Percentiles rank a stretch among this genome's conserved stretches.
Evolutionary conservation across 1,140 invertebrate genomes (phyloP).

Genomic region (Conopomorpha cramerella): DNA sequence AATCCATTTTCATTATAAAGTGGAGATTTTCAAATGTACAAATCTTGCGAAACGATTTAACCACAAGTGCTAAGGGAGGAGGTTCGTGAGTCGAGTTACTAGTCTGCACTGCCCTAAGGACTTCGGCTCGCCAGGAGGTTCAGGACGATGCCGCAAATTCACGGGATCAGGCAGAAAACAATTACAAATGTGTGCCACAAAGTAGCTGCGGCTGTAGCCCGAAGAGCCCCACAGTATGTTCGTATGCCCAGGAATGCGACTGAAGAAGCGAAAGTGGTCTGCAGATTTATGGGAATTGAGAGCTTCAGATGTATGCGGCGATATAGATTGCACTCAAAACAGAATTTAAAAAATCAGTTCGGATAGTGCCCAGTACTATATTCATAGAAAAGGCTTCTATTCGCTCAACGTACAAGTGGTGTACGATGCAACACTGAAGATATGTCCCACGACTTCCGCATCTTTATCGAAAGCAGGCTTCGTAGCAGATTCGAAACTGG

Average conservation of each 20-base stretch:
- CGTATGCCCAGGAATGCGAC: background rate
- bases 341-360: background rate
- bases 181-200: background rate
- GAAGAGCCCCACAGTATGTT: background rate
- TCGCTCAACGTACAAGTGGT: background rate
- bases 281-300: background rate
- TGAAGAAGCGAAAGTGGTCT: background rate
- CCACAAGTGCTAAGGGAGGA: no score
- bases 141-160: background rate
- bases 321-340: background rate
- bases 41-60: no score
- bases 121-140: no score
- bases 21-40: no score
- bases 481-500: background rate
- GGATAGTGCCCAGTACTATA: background rate
- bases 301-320: background rate
- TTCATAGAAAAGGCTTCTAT: background rate
- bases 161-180: background rate
- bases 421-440: background rate
- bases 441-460: background rate
- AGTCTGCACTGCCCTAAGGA: no score
- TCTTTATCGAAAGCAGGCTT: background rate
- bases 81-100: no score
- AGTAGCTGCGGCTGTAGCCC: background rate
- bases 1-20: no score